Conservation (phyloP, 2,797 vertebrate species). For the Halcyon leucocephala region DNA sequence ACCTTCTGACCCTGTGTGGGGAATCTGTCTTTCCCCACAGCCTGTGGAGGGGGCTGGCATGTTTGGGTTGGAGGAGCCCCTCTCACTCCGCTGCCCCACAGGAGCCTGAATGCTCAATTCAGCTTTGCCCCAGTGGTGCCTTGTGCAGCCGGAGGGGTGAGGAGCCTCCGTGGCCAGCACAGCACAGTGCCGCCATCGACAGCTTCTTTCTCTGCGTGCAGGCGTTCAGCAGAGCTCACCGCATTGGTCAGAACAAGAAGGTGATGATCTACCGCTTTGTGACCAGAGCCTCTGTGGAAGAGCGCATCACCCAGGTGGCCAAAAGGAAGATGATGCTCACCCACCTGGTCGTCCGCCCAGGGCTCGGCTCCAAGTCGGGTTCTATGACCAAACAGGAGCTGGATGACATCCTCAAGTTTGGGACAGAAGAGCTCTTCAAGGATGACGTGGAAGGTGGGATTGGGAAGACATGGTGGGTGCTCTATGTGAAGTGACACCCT, state of each 20-base stretch:
- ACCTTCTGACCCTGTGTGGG: background rate
- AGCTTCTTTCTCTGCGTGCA: background rate
- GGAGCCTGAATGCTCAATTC: background rate
- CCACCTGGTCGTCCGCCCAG: conserved; percentile 94
- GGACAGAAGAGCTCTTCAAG: conserved; percentile 98
- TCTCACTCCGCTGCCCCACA: rapidly evolving
- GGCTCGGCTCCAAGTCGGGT: conserved; percentile 95
- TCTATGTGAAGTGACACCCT: rapidly evolving
- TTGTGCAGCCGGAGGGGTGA: background rate
- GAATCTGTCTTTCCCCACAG: background rate
- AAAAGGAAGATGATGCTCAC: conserved; percentile 99
- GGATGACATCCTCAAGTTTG: conserved; percentile 98
- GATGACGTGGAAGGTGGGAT: conserved; percentile 91
- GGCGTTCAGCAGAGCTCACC: conserved; percentile 97
- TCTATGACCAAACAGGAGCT: conserved; percentile 99
- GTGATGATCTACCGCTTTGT: conserved; percentile 99
- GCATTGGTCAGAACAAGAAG: conserved; percentile 97
- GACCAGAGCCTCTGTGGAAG: conserved; percentile 94
- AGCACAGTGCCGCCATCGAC: rapidly evolving
- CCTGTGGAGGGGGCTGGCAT: background rate
- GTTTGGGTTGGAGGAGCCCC: background rate
- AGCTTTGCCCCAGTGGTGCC: background rate
- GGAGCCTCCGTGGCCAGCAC: rapidly evolving
- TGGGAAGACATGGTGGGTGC: rapidly evolving
- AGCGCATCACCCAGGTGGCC: conserved; percentile 97